phyloP scores from a whole-genome alignment of 2,113 vertebrate genomes.

The Leptosomus discolor region DNA sequence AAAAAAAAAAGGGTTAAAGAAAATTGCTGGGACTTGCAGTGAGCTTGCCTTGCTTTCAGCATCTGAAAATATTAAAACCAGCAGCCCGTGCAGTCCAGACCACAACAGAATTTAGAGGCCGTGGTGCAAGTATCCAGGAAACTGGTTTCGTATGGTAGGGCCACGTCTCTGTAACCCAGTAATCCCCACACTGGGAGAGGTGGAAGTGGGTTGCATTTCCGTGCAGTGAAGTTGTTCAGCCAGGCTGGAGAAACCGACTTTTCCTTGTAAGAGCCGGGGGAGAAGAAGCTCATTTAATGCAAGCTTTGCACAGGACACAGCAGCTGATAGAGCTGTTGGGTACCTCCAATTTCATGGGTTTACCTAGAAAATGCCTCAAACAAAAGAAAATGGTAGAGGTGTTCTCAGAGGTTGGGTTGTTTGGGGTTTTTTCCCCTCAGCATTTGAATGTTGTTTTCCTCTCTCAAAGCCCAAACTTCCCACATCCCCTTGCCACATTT shows the following conservation, averaged over 20 bases:
- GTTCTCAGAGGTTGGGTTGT: not conserved
- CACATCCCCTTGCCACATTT: not conserved
- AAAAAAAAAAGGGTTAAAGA: not conserved
- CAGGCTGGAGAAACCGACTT: not conserved
- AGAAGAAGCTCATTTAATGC: not conserved
- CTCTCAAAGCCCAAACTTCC: not conserved
- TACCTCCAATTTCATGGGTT: not conserved
- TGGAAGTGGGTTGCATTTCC: not conserved
- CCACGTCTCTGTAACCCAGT: not conserved
- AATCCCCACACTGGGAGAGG: not conserved
- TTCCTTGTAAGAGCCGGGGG: not conserved
- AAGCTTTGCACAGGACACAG: not conserved
- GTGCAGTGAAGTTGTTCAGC: not conserved
- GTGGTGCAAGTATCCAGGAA: constrained; percentile 11
- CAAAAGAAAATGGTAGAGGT: not conserved
- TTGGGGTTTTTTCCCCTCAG: not conserved
- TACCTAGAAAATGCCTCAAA: not conserved
- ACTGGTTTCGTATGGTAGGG: not conserved
- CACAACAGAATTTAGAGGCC: not conserved
- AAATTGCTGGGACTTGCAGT: not conserved
- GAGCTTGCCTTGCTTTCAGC: not conserved
- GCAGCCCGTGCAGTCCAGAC: not conserved
- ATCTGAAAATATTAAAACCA: not conserved
- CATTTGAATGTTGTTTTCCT: not conserved
- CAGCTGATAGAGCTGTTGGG: not conserved